Evolutionary conservation across 2,113 vertebrate genomes (phyloP).

Genomic region (Trichechus manatus): DNA sequence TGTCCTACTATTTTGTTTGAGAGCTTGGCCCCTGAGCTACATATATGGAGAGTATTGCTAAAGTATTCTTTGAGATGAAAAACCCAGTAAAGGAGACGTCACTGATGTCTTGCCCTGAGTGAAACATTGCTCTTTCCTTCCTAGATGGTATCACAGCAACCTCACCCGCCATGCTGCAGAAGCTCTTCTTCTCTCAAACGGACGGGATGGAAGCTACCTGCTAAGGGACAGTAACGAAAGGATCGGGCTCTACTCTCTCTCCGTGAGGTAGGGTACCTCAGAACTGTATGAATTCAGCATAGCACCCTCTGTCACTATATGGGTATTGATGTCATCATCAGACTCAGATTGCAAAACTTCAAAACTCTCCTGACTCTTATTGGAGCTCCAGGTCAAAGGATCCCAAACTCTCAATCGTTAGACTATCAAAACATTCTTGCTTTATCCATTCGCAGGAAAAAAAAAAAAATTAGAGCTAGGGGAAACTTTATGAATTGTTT

Average conservation of each 20-base stretch:
- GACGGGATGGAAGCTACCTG: constrained; percentile 95
- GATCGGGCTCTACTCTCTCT: constrained; percentile 91
- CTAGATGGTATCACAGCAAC: constrained; percentile 95
- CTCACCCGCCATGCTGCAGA: constrained; percentile 95
- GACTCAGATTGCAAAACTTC: background rate
- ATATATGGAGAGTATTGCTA: background rate
- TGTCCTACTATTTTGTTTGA: background rate
- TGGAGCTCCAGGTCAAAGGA: background rate
- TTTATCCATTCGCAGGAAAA: background rate
- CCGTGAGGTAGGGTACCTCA: constrained; percentile 91
- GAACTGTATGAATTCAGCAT: background rate
- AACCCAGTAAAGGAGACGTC: background rate
- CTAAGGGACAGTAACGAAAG: constrained; percentile 94
- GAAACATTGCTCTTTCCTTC: constrained; percentile 59
- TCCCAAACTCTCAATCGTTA: background rate
- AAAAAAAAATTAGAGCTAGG: background rate
- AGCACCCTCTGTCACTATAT: background rate
- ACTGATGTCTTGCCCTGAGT: background rate
- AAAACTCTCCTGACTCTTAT: background rate
- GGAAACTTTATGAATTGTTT: background rate
- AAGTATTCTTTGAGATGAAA: background rate
- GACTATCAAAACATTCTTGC: background rate
- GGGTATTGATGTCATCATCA: background rate
- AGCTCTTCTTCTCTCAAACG: constrained; percentile 96
- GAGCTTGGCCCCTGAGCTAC: background rate